Evolutionary conservation across 2,113 vertebrate species (phyloP), one percentile per base, ranked within the genome.

Genomic region (Mellivora capensis): DNA sequence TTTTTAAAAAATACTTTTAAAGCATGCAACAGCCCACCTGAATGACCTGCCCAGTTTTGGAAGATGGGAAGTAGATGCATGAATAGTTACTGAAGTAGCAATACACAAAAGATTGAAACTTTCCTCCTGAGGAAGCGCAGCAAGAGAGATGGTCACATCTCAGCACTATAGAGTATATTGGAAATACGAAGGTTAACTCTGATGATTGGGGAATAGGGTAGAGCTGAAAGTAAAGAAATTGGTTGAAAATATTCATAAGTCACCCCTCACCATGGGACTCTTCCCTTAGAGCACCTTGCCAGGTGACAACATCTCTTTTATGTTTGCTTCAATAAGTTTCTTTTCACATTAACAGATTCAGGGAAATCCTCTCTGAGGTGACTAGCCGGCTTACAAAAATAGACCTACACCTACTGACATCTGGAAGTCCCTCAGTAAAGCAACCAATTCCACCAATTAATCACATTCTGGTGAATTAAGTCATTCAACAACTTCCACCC

Each of bases 211-310:
- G 8, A 49, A 87, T 11, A 59, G 17, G 2, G 39, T 57, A 20
- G 23, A 84, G 31, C 4, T 69, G 2, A 44, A 80, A 42, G 37
- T 34, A 87, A 76, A 93, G 9, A 2, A 25, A 80, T 39, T 20
- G 25, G 9, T 25, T 71, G 39, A 91, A 88, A 77, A 84, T 80
- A 86, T 72, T 95, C 80, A 77, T 57, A 77, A 86, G 11, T 20
- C n/a, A 0, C 2, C 6, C 83, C 27, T 31, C 3, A 39, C 20
- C 6, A 27, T 4, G 54, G 34, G 3, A 5, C 6, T 72, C 34
- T 18, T 69, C 39, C 6, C 20, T 52, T 27, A 72, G 31, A 1
- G 21, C 20, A 34, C 44, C 80, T 6, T 54, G 23, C 12, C 83
- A 74, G 21, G 15, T 49, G 47, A 85, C 2, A 21, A 39, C 0